Evolutionary conservation across 1,140 invertebrate species (phyloP).

Genomic region (Lordiphosa stackelbergi): DNA sequence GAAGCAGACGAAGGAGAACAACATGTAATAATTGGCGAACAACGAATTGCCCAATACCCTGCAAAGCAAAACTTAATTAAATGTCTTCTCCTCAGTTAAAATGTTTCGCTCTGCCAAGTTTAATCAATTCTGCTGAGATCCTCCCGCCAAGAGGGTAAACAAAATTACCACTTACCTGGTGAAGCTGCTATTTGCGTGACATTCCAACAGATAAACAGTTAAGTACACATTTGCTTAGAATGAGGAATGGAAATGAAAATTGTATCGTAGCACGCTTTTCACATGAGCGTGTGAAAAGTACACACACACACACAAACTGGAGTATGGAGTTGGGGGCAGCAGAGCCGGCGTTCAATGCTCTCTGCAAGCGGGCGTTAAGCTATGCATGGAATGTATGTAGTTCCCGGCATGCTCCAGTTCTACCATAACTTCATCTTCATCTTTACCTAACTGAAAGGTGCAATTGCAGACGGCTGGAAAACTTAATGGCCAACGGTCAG

Average conservation of each 20-base stretch:
- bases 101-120: no score
- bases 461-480: slow-evolving; percentile 50
- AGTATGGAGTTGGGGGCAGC: not conserved
- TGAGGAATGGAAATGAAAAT: slow-evolving; percentile 32
- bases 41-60: no score
- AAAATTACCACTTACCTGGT: slow-evolving; percentile 15
- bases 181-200: slow-evolving; percentile 20
- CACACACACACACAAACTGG: slow-evolving; percentile 27
- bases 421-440: slow-evolving; percentile 32
- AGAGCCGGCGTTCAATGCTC: slow-evolving; percentile 32
- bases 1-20: slow-evolving; percentile 5
- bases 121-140: not conserved
- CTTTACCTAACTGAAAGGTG: slow-evolving; percentile 18
- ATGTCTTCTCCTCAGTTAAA: no score
- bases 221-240: slow-evolving; percentile 46
- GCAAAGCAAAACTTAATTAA: no score
- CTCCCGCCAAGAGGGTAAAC: not conserved
- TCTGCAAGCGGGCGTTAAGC: slow-evolving; percentile 17
- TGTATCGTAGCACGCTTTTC: slow-evolving; percentile 63
- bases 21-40: no score
- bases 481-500: slow-evolving; percentile 60
- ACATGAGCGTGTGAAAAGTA: slow-evolving; percentile 61
- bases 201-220: slow-evolving; percentile 42
- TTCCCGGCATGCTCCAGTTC: slow-evolving; percentile 44
- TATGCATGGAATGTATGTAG: slow-evolving; percentile 25